Evolutionary conservation across 2,113 vertebrate species (phyloP).

Genomic region (Motacilla tschutschensis): DNA sequence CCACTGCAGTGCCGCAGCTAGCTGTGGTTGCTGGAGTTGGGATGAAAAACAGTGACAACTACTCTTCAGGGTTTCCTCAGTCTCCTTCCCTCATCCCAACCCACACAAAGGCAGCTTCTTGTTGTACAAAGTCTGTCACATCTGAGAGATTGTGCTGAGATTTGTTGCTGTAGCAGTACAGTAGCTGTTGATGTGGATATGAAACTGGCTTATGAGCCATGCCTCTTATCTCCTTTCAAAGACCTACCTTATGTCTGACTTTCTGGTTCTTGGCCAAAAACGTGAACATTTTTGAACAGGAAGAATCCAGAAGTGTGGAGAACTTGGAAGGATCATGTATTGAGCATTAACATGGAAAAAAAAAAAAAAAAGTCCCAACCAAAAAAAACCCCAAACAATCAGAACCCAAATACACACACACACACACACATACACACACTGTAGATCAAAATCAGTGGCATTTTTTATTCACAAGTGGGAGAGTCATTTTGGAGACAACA

Average conservation of each 20-base stretch:
- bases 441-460: background rate
- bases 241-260: background rate
- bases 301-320: background rate
- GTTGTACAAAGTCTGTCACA: background rate
- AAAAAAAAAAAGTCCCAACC: background rate
- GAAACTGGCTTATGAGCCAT: background rate
- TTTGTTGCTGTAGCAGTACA: background rate
- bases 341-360: background rate
- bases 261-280: background rate
- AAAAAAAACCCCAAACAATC: background rate
- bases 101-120: background rate
- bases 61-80: background rate
- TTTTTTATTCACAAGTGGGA: background rate
- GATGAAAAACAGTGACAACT: background rate
- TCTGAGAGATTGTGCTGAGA: background rate
- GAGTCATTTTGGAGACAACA: background rate
- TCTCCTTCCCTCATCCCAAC: background rate
- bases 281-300: background rate
- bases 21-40: background rate
- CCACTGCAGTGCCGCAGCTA: background rate
- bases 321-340: background rate
- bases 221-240: background rate
- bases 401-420: background rate
- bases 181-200: background rate
- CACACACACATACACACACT: rapidly evolving